Evolutionary conservation across 2,888 invertebrate species (phyloP).

Genomic region (Mongoloraphidia duomilia): DNA sequence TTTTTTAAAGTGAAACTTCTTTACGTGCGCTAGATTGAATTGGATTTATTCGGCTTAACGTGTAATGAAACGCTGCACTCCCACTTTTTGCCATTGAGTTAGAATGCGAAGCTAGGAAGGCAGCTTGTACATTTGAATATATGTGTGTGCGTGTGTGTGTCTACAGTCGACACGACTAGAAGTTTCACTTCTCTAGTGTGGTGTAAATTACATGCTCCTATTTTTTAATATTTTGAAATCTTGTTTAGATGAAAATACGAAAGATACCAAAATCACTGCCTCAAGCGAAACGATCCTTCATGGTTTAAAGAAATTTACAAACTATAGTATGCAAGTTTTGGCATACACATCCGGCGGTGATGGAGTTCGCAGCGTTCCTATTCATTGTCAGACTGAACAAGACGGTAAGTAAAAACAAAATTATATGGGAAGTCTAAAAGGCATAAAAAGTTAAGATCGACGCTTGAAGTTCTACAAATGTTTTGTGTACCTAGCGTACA

Average conservation of each 20-base stretch:
- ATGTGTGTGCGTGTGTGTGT: no score
- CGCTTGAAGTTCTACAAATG: background rate
- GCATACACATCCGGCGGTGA: slow-evolving; percentile 93
- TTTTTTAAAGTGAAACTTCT: no score
- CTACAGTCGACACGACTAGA: no score
- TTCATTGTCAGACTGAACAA: slow-evolving; percentile 90
- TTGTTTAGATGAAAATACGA: slow-evolving; percentile 66
- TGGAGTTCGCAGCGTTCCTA: slow-evolving; percentile 74
- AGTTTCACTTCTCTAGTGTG: background rate
- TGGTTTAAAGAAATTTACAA: slow-evolving; percentile 86
- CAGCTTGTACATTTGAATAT: no score
- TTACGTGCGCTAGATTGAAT: no score
- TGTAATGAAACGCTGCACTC: no score
- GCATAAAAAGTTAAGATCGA: slow-evolving; percentile 2
- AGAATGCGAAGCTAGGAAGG: no score
- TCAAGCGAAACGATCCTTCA: slow-evolving; percentile 87
- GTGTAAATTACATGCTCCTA: background rate
- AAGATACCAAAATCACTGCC: slow-evolving; percentile 83
- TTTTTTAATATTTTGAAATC: slow-evolving; percentile 3
- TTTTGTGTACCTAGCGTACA: background rate
- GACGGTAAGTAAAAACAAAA: slow-evolving; percentile 49
- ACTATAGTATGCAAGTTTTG: slow-evolving; percentile 92
- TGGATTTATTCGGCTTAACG: no score
- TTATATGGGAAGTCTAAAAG: background rate
- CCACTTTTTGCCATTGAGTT: no score